phyloP scores from a whole-genome alignment of 2,113 vertebrate genomes.

The Brachypteracias leptosomus region DNA sequence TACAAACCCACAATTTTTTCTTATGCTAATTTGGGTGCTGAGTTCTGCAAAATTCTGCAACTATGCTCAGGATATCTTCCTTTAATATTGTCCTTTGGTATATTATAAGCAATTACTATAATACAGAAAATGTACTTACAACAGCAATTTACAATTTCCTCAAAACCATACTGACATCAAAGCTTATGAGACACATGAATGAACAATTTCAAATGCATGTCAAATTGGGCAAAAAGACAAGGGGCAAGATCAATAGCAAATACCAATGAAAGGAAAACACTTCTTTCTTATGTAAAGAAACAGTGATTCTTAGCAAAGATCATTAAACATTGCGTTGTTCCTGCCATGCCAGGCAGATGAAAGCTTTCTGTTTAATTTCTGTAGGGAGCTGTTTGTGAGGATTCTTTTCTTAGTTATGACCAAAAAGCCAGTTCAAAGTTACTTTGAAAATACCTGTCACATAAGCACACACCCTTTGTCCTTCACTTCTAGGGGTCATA shows the following conservation, averaged over 20 bases:
- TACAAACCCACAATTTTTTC: background rate
- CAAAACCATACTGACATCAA: constrained; percentile 14
- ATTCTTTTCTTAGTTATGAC: background rate
- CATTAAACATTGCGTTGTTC: background rate
- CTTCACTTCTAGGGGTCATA: background rate
- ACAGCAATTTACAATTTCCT: constrained; percentile 12
- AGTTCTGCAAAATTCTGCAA: background rate
- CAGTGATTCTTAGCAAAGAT: background rate
- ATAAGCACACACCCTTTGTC: background rate
- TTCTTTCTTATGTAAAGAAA: constrained; percentile 13
- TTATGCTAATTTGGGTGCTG: background rate
- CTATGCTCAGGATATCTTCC: background rate
- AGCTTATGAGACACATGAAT: constrained; percentile 12
- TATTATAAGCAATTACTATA: constrained; percentile 8
- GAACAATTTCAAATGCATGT: constrained; percentile 19
- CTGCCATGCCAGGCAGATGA: constrained; percentile 1
- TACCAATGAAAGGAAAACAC: background rate
- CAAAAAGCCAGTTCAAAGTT: background rate
- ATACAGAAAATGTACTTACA: constrained; percentile 1
- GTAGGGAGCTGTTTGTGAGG: background rate
- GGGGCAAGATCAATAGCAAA: constrained; percentile 32
- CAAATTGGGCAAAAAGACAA: constrained; percentile 31
- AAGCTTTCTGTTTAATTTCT: constrained; percentile 5
- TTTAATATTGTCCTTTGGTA: background rate
- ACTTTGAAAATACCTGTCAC: background rate